Evolutionary conservation across 2,888 invertebrate species (phyloP).

Genomic region (Ischnura elegans): DNA sequence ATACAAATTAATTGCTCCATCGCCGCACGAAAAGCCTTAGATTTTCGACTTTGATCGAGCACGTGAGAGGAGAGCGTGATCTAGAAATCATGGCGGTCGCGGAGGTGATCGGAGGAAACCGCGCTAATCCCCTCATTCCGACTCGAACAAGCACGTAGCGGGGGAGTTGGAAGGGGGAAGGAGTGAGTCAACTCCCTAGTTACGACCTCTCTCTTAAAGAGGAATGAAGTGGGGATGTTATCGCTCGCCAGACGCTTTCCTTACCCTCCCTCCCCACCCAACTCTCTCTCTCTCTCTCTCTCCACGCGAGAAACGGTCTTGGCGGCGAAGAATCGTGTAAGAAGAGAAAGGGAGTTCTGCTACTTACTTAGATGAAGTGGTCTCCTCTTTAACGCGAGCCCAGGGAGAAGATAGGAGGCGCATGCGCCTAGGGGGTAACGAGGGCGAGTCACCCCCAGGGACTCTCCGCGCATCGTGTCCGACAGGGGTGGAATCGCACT

Average conservation of each 20-base stretch:
- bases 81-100: constrained; percentile 4
- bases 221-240: neutral
- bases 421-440: constrained; percentile 18
- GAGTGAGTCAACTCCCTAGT: constrained; percentile 13
- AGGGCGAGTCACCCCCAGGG: no score
- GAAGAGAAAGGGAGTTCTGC: no score
- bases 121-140: neutral
- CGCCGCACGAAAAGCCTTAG: neutral
- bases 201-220: neutral
- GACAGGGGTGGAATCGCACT: neutral
- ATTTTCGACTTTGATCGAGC: neutral
- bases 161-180: neutral
- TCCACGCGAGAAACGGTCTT: neutral
- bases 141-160: neutral
- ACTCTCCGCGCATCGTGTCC: neutral
- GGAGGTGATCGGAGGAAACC: neutral
- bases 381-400: neutral
- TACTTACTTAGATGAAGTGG: constrained; percentile 34
- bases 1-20: neutral
- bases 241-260: neutral
- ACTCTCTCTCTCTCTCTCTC: no score
- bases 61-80: constrained; percentile 9
- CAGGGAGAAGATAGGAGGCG: neutral
- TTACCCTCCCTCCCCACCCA: neutral
- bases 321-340: neutral